Evolutionary conservation across 2,888 invertebrate species (phyloP), one percentile per base, ranked within the genome.

Genomic region (Caenorhabditis uteleia): DNA sequence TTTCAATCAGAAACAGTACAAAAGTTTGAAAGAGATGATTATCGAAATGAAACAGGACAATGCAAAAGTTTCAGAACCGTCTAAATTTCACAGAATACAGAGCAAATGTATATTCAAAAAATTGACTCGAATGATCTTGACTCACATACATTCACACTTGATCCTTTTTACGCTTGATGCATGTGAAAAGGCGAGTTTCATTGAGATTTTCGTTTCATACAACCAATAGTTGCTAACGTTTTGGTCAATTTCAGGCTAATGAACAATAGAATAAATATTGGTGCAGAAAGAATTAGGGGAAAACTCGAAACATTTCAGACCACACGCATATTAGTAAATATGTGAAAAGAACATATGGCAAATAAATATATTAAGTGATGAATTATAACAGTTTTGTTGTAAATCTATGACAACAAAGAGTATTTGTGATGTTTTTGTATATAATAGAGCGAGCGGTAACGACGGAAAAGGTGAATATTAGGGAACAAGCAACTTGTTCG

Each of bases 221-320:
- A n/a, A n/a, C n/a, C n/a, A n/a, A n/a, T n/a, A n/a, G n/a, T n/a
- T n/a, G n/a, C n/a, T n/a, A n/a, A n/a, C n/a, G n/a, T n/a, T n/a
- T n/a, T n/a, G n/a, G n/a, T 16, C 47, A 43, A 42, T 60, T 74
- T 58, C 68, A 71, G 71, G 54, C 66, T 61, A 33, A 59, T 68
- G 53, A 62, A 58, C 55, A 70, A 71, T 56, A 68, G 80, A 1
- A 74, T n/a, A 74, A 34, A 68, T 73, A 18, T 76, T 77, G 27
- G 66, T 79, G 49, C 68, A 70, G 48, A 78, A 81, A 46, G 16
- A 29, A 33, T 25, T 18, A 27, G 20, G 20, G 20, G 23, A 39
- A 55, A 36, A 48, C 49, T 55, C 55, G 25, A 58, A 51, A 38
- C 46, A 45, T 42, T 51, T 51, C 34, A 58, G 42, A 58, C 51